Conservation (phyloP, 2,888 invertebrate species). For the Latrodectus elegans region DNA sequence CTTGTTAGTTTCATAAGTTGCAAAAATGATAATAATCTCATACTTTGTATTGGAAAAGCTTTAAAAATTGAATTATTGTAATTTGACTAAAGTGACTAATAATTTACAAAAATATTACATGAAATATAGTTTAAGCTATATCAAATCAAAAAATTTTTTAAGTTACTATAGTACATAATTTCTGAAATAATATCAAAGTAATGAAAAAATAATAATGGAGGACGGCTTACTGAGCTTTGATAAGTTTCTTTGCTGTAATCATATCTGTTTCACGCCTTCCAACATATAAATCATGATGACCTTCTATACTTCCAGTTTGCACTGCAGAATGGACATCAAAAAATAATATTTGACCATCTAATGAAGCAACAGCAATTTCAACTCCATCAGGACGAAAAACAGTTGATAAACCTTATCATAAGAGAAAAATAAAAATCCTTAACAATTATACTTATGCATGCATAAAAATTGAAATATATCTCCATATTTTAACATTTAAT, state of each 20-base stretch:
- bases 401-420: slow-evolving; percentile 80
- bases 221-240: slow-evolving; percentile 86
- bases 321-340: slow-evolving; percentile 80
- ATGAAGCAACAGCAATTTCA: slow-evolving; percentile 92
- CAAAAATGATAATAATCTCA: no score
- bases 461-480: no score
- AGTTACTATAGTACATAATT: no score
- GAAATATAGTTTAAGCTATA: neutral
- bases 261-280: slow-evolving; percentile 88
- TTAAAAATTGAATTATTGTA: neutral
- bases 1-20: no score
- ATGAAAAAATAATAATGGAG: no score
- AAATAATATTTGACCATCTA: slow-evolving; percentile 89
- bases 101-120: neutral
- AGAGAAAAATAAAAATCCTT: neutral
- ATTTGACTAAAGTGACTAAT: neutral
- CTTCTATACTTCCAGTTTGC: slow-evolving; percentile 88
- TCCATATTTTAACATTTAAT: no score
- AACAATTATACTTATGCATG: no score
- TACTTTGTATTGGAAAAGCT: no score
- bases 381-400: slow-evolving; percentile 92
- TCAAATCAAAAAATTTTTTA: neutral
- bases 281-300: slow-evolving; percentile 90
- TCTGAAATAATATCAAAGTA: no score
- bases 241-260: slow-evolving; percentile 88